Percentiles rank a stretch among this genome's conserved stretches.
These are phyloP conservation scores for Linurgus olivaceus DNA, from an alignment of 2,797 vertebrate genomes.

Conservation along the genomic window DNA sequence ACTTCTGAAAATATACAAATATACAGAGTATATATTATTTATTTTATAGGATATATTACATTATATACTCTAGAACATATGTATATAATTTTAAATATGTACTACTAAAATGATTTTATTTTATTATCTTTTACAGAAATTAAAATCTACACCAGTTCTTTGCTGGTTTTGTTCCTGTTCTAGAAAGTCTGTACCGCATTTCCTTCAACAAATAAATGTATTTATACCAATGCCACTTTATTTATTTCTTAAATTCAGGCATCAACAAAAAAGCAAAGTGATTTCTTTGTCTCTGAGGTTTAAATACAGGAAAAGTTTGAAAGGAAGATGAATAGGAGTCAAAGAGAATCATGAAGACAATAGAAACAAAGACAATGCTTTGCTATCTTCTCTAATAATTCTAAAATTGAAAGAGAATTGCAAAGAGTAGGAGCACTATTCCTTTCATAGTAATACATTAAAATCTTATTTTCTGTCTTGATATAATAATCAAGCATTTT, in stretches of 20 bases:
- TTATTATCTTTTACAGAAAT: neutral
- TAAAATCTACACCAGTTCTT: neutral
- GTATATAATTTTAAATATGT: neutral
- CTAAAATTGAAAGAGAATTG: neutral
- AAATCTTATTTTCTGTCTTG: neutral
- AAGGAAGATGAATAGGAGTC: neutral
- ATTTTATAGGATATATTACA: too few relatives aligned
- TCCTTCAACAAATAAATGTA: neutral
- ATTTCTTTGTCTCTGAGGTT: neutral
- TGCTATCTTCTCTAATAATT: neutral
- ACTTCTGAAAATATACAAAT: neutral
- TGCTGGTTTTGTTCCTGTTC: neutral
- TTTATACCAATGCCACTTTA: neutral
- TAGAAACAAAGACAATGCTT: neutral
- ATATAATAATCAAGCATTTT: neutral
- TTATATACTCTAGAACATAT: neutral
- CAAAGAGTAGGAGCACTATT: neutral
- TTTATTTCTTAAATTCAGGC: neutral
- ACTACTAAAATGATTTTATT: neutral
- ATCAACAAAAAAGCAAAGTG: neutral
- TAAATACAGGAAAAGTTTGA: neutral
- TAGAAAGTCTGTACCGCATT: neutral
- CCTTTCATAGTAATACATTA: neutral
- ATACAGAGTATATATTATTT: neutral
- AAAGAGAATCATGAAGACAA: neutral